phyloP scores from a whole-genome alignment of 2,888 invertebrate species.

The Thereva unica region DNA sequence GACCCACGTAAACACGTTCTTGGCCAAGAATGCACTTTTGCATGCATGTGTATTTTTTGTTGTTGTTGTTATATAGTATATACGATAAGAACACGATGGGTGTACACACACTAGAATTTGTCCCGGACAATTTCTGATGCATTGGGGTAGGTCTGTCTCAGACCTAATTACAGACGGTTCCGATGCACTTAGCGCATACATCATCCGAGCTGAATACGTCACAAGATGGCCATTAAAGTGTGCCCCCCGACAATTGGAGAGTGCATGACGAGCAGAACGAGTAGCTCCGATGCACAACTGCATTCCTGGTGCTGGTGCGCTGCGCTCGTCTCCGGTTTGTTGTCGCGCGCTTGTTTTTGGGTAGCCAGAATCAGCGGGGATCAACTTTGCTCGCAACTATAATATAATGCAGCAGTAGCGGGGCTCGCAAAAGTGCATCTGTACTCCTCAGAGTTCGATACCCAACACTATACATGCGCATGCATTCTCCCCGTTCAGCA shows the following conservation, averaged over 20 bases:
- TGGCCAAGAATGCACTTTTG: too few relatives aligned
- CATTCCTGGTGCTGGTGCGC: too few relatives aligned
- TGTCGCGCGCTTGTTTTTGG: too few relatives aligned
- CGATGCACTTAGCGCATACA: slow-evolving; percentile 16
- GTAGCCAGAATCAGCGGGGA: slow-evolving; percentile 4
- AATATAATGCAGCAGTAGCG: not conserved
- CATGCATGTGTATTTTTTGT: slow-evolving; percentile 4
- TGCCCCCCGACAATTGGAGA: slow-evolving; percentile 9
- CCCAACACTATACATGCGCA: too few relatives aligned
- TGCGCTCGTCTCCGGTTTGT: too few relatives aligned
- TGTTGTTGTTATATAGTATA: not conserved
- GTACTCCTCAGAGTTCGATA: slow-evolving; percentile 9
- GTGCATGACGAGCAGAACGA: slow-evolving; percentile 8
- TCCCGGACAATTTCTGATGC: slow-evolving; percentile 1
- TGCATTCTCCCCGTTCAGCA: not conserved
- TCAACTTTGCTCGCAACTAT: slow-evolving; percentile 3
- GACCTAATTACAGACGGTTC: slow-evolving; percentile 20
- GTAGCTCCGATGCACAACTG: slow-evolving; percentile 13
- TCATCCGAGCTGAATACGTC: slow-evolving; percentile 15
- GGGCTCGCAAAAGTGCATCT: not conserved
- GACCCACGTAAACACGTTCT: too few relatives aligned
- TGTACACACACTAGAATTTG: slow-evolving; percentile 13
- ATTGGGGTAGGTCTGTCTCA: slow-evolving; percentile 31
- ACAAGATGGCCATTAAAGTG: slow-evolving; percentile 18
- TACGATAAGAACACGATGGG: not conserved